Conservation (phyloP, 2,797 vertebrate genomes). For the Siniperca undulata region DNA sequence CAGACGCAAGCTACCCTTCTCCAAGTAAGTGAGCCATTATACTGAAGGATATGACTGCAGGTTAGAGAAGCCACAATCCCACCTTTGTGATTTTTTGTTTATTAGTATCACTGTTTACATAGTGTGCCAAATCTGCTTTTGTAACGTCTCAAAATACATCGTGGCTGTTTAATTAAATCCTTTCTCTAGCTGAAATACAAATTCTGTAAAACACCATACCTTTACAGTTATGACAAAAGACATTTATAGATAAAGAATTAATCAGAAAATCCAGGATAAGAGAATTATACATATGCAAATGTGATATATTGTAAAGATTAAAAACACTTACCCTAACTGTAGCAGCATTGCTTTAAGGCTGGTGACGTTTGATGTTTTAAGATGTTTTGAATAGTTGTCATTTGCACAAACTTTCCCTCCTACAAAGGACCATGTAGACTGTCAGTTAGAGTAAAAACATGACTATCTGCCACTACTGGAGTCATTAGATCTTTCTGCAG, state of each 20-base stretch:
- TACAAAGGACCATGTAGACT: background rate
- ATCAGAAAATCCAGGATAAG: background rate
- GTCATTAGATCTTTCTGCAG: background rate
- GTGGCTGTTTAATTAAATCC: background rate
- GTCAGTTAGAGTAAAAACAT: background rate
- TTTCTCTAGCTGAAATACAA: background rate
- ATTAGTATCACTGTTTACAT: background rate
- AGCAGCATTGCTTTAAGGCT: background rate
- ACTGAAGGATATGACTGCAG: background rate
- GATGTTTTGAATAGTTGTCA: background rate
- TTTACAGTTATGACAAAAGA: background rate
- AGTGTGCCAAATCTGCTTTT: background rate
- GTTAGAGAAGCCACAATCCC: background rate
- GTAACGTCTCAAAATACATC: background rate
- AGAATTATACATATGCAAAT: background rate
- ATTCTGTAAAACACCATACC: background rate
- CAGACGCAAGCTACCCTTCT: slow-evolving; percentile 87
- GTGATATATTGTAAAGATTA: background rate
- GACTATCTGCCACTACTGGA: background rate
- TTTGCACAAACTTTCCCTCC: background rate
- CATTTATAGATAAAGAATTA: background rate
- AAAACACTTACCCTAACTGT: background rate
- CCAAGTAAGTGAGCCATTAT: slow-evolving; percentile 85
- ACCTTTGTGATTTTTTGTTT: background rate
- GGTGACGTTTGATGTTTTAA: background rate